phyloP scores from a whole-genome alignment of 1,140 invertebrate species.

The Aphaenogaster ashmeadi region DNA sequence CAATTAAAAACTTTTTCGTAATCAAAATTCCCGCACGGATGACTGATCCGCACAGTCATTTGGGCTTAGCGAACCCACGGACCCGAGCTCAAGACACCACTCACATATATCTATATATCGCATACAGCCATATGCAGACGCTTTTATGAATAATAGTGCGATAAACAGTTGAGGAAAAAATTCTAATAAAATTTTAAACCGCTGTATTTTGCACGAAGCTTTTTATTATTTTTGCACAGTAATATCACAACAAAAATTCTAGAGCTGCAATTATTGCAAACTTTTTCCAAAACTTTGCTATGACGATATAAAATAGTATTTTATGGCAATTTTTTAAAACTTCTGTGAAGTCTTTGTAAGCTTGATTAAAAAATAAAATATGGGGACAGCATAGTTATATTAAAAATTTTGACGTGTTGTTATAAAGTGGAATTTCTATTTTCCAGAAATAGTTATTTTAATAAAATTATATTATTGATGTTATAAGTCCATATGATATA shows the following conservation, averaged over 20 bases:
- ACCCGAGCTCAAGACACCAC: neutral
- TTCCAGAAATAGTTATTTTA: too few species aligned
- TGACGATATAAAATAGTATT: too few species aligned
- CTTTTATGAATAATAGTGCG: neutral
- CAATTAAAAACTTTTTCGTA: conserved; percentile 22
- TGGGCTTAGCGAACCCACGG: neutral
- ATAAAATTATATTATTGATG: too few species aligned
- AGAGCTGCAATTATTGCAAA: too few species aligned
- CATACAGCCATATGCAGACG: neutral
- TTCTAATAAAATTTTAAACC: neutral
- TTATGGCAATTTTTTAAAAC: too few species aligned
- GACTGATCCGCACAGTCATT: conserved; percentile 28
- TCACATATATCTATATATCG: neutral
- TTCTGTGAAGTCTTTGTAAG: too few species aligned
- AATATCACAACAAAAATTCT: neutral
- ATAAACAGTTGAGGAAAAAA: neutral
- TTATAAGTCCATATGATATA: too few species aligned
- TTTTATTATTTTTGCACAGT: neutral
- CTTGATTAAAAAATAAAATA: too few species aligned
- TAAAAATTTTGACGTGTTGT: too few species aligned
- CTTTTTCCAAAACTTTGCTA: too few species aligned
- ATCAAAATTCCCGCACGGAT: conserved; percentile 37
- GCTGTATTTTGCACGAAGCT: neutral
- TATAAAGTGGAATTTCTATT: too few species aligned
- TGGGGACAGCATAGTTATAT: too few species aligned